These are phyloP conservation scores for Euura lappo DNA, from an alignment of 1,140 invertebrate genomes.

Conservation along the genomic window DNA sequence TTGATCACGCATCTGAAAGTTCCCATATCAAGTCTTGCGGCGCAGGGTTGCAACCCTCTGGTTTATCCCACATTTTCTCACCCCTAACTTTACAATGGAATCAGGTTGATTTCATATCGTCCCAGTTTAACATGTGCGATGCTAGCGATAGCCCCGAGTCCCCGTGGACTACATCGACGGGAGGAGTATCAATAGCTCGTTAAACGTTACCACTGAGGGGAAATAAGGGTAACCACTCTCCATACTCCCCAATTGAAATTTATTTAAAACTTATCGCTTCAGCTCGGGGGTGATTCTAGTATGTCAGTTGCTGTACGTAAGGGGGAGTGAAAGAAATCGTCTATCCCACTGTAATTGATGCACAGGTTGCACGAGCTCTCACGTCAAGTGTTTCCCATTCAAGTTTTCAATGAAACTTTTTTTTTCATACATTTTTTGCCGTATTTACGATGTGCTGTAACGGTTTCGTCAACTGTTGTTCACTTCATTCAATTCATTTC, in stretches of 20 bases:
- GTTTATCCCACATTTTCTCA: conserved; percentile 32
- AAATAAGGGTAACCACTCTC: conserved; percentile 22
- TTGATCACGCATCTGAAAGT: conserved; percentile 11
- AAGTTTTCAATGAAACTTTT: background rate
- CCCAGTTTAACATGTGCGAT: background rate
- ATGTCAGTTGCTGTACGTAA: background rate
- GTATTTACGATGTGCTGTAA: too few relatives aligned
- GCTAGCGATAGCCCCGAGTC: background rate
- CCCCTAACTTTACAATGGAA: conserved; percentile 44
- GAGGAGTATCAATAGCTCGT: conserved; percentile 58
- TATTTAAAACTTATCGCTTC: conserved; percentile 47
- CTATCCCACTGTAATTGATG: conserved; percentile 31
- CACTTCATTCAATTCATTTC: too few relatives aligned
- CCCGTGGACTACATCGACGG: conserved; percentile 18
- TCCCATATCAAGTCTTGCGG: background rate
- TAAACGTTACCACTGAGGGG: conserved; percentile 41
- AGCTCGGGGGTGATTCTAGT: background rate
- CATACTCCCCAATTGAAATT: conserved; percentile 49
- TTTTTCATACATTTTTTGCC: background rate
- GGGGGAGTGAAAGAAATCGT: conserved; percentile 1
- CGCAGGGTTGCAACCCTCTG: background rate
- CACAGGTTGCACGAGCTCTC: conserved; percentile 48
- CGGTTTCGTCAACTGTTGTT: too few relatives aligned
- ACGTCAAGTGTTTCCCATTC: conserved; percentile 41
- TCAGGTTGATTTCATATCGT: conserved; percentile 17